Conservation (phyloP, 2,113 vertebrate species). For the Ovibos moschatus region DNA sequence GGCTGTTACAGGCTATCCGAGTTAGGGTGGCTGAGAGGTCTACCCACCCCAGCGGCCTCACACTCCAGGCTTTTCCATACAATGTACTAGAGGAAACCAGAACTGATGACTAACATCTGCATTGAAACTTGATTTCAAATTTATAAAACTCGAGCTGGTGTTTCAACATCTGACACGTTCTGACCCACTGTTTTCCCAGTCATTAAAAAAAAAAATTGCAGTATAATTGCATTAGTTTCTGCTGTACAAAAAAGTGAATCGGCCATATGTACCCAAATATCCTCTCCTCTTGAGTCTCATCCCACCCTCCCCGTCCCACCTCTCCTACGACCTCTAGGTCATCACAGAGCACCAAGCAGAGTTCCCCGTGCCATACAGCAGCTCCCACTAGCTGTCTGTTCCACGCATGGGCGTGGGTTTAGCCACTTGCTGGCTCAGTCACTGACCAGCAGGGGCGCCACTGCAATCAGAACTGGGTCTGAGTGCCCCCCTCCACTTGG, state of each 20-base stretch:
- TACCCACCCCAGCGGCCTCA: too few species aligned
- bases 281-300: background rate
- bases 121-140: background rate
- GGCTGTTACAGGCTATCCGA: background rate
- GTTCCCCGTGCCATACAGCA: rapidly evolving
- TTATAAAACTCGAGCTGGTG: background rate
- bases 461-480: background rate
- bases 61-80: background rate
- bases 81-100: background rate
- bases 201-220: background rate
- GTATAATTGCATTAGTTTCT: background rate
- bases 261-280: background rate
- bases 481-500: background rate
- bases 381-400: background rate
- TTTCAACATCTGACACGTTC: background rate
- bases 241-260: background rate
- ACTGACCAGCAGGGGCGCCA: rapidly evolving
- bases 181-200: background rate
- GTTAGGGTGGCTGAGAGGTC: background rate
- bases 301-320: rapidly evolving
- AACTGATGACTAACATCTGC: background rate
- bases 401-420: background rate
- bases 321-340: background rate
- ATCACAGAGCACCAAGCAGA: background rate
- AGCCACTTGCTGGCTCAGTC: background rate